Conservation (phyloP, 2,113 vertebrate genomes). For the Dipodomys ordii region DNA sequence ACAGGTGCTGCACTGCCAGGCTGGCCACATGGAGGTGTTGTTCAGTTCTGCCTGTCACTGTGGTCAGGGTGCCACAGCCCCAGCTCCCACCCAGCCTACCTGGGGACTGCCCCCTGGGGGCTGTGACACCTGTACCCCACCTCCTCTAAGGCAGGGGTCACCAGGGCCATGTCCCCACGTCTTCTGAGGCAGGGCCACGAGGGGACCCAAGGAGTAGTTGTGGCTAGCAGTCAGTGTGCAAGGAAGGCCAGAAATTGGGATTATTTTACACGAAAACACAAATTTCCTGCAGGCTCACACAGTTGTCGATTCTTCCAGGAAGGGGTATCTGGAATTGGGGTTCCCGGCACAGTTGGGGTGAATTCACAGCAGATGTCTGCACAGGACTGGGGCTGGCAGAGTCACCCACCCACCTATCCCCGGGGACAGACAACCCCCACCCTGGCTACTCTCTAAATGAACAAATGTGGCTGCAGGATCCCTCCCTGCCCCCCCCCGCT, state of each 20-base stretch:
- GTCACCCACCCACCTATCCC: no score
- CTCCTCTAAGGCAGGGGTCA: neutral
- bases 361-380: neutral
- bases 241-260: neutral
- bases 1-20: rapidly evolving
- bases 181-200: no score
- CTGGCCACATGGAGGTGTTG: neutral
- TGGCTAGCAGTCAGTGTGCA: neutral
- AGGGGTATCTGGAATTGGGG: neutral
- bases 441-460: neutral
- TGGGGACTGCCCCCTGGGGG: neutral
- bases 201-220: no score
- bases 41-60: neutral
- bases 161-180: no score
- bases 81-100: neutral
- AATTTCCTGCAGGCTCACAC: neutral
- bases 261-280: neutral
- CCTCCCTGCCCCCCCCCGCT: no score
- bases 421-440: rapidly evolving
- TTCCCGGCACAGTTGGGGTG: no score
- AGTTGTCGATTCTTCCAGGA: neutral
- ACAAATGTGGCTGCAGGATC: neutral
- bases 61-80: rapidly evolving
- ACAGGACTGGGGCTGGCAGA: rapidly evolving
- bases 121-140: neutral